Percentiles rank a stretch among this genome's conserved stretches.
Evolutionary conservation across 2,113 vertebrate genomes (phyloP).

Genomic region (Anguilla japonica): DNA sequence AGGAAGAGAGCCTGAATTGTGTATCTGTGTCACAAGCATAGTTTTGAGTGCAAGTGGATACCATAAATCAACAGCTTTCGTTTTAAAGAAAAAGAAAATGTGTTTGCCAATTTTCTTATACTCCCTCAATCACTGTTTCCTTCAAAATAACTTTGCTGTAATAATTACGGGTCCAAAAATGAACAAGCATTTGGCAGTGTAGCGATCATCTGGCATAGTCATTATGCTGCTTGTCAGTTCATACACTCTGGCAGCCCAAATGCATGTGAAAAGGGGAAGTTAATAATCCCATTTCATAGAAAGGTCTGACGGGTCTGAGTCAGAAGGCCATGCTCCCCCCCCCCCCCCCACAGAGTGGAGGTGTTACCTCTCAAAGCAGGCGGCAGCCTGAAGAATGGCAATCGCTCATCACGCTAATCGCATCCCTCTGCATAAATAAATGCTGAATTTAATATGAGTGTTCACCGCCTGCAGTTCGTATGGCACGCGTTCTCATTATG

Average conservation of each 20-base stretch:
- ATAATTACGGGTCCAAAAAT: neutral
- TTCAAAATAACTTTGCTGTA: neutral
- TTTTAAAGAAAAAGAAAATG: too few species aligned
- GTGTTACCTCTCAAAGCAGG: neutral
- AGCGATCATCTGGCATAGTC: neutral
- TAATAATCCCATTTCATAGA: too few species aligned
- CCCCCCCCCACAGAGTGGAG: neutral
- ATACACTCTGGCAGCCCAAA: neutral
- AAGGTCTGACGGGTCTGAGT: neutral
- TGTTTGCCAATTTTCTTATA: too few species aligned
- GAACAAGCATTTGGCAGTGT: neutral
- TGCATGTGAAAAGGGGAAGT: neutral
- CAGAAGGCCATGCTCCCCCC: neutral
- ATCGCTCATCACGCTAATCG: neutral
- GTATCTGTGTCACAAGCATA: too few species aligned
- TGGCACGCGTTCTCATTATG: neutral
- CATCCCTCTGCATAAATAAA: neutral
- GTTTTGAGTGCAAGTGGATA: too few species aligned
- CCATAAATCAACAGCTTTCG: too few species aligned
- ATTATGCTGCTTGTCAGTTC: neutral
- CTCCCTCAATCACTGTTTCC: too few species aligned
- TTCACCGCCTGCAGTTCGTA: neutral
- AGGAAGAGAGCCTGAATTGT: neutral
- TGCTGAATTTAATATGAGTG: neutral
- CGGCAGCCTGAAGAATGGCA: neutral